A percentile compares a stretch with the other conserved stretches of the same genome.
Conservation (phyloP, 2,797 vertebrate genomes). For the Micromesistius poutassou region DNA sequence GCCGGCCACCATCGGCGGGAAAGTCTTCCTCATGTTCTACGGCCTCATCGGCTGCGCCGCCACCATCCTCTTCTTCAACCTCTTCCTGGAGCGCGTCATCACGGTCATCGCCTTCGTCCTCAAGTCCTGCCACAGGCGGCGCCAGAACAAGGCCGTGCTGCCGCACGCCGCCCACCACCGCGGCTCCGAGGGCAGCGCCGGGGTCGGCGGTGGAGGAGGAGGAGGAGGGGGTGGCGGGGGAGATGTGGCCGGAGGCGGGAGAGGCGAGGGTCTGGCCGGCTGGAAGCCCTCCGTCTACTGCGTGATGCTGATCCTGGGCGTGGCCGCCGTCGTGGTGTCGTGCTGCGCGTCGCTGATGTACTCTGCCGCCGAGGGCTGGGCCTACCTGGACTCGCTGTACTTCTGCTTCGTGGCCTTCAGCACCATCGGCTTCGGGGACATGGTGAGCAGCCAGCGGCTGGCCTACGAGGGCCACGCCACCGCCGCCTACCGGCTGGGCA, state of each 20-base stretch:
- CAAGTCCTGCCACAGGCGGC: conserved; percentile 81
- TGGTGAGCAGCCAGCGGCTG: conserved; percentile 88
- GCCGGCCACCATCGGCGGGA: conserved; percentile 86
- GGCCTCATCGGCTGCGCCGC: conserved; percentile 90
- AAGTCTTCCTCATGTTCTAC: conserved; percentile 92
- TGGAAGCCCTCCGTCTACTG: conserved; percentile 96
- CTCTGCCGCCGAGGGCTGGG: conserved; percentile 86
- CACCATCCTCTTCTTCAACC: conserved; percentile 94
- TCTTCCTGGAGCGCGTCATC: conserved; percentile 93
- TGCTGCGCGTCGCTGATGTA: conserved; percentile 93
- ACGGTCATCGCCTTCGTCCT: conserved; percentile 85
- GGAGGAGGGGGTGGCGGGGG: conserved; percentile 4
- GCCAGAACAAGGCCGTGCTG: conserved; percentile 70
- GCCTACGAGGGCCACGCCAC: conserved; percentile 77
- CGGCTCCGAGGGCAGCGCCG: conserved; percentile 44
- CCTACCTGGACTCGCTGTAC: conserved; percentile 91
- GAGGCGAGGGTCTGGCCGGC: conserved; percentile 70
- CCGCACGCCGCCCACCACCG: conserved; percentile 58
- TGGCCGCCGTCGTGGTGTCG: conserved; percentile 85
- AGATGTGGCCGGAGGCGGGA: conserved; percentile 26
- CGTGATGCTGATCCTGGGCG: conserved; percentile 89
- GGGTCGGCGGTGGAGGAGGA: conserved; percentile 37
- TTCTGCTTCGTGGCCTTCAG: conserved; percentile 98
- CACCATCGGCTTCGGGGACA: conserved; percentile 94
- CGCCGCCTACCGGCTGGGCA: conserved; percentile 82